Evolutionary conservation across 2,113 vertebrate species (phyloP).

Genomic region (Prinia subflava): DNA sequence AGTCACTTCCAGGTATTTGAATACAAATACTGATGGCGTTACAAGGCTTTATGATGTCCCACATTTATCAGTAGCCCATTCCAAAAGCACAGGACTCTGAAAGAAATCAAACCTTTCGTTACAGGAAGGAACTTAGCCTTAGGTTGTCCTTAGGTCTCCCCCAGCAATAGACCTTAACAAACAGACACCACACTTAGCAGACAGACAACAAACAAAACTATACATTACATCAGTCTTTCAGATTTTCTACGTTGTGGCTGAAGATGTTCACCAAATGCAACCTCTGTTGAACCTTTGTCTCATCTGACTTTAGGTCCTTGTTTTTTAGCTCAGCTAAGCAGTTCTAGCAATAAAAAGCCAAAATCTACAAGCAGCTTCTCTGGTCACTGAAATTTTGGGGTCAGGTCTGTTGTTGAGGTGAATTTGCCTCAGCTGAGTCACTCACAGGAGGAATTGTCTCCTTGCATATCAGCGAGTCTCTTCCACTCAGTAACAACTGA

Average conservation of each 20-base stretch:
- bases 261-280: not conserved
- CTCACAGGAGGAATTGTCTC: not conserved
- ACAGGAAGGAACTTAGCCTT: not conserved
- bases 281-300: not conserved
- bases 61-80: not conserved
- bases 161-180: not conserved
- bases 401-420: not conserved
- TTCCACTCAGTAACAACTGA: not conserved
- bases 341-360: not conserved
- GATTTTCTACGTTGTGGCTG: not conserved
- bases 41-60: not conserved
- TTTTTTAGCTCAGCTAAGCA: not conserved
- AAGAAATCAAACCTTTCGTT: not conserved
- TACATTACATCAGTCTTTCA: not conserved
- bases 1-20: not conserved
- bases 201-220: not conserved
- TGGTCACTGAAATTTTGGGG: not conserved
- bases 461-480: rapidly evolving
- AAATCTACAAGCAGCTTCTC: not conserved
- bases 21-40: rapidly evolving
- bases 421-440: not conserved
- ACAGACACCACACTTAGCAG: not conserved
- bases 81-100: not conserved
- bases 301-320: not conserved
- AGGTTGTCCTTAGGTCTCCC: not conserved